Evolutionary conservation across 2,888 invertebrate genomes (phyloP), one percentile per base, ranked within the genome.

Genomic region (Dicyrtomina minuta): DNA sequence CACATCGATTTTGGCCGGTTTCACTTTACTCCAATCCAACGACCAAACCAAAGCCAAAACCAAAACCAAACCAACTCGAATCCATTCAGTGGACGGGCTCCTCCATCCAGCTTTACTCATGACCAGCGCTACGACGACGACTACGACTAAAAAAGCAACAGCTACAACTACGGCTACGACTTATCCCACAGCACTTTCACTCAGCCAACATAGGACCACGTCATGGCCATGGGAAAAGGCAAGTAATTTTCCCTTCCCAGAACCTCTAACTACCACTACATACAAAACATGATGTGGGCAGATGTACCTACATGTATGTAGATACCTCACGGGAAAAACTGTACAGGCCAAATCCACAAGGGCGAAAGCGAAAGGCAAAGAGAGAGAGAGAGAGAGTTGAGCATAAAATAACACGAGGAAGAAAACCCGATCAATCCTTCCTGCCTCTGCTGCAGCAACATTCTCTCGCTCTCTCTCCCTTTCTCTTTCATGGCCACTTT

Each of bases 1-100:
- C 62, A n/a, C 62, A 62, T 62, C 62, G 62, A 62, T 62, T 62
- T 62, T 62, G 49, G 49, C 51, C 26, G n/a, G 39, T 33, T 51
- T 49, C 33, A 62, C 49, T 39, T 26, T 53, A 53, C 53, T 24
- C 24, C 17, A 49, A 49, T 53, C 24, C 53, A 33, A 17, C 17
- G n/a, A n/a, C n/a, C n/a, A n/a, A n/a, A n/a, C n/a, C n/a, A n/a
- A n/a, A n/a, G n/a, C n/a, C n/a, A n/a, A n/a, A n/a, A n/a, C n/a
- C n/a, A n/a, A 51, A 12, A 17, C 17, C n/a, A 12, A 24, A 12
- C 10, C 13, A 6, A 17, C 46, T 6, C 17, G 46, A 17, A 3
- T 46, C 46, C 13, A 46, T 46, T n/a, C 33, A 33, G 13, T 43
- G 43, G 43, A 43, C 43, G 13, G 8, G 13, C 43, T 12, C 13